phyloP scores from a whole-genome alignment of 1,140 invertebrate species.

The Sycobia sp. region DNA sequence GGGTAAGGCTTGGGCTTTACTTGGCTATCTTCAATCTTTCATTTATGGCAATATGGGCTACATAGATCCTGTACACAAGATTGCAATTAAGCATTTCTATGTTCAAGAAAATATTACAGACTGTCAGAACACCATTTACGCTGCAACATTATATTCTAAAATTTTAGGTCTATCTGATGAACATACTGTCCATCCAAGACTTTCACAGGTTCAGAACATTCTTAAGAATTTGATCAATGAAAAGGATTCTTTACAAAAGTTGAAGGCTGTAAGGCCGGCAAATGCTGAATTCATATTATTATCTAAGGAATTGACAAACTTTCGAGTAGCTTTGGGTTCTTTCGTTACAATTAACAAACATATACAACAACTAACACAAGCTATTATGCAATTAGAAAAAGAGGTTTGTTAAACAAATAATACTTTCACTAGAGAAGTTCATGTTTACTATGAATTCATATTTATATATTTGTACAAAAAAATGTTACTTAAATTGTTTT shows the following conservation, averaged over 20 bases:
- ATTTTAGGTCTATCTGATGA: conserved; percentile 36
- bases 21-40: conserved; percentile 56
- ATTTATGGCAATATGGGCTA: conserved; percentile 57
- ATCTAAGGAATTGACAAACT: conserved; percentile 47
- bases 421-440: neutral
- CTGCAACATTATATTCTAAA: conserved; percentile 41
- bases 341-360: conserved; percentile 41
- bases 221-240: conserved; percentile 41
- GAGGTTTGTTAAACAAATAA: conserved; percentile 16
- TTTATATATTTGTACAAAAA: neutral
- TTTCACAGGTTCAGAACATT: conserved; percentile 34
- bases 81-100: conserved; percentile 70
- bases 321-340: conserved; percentile 41
- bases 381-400: conserved; percentile 2
- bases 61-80: conserved; percentile 79
- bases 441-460: neutral
- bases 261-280: conserved; percentile 64
- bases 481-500: neutral
- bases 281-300: conserved; percentile 63
- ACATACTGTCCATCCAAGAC: conserved; percentile 34
- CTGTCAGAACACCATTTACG: conserved; percentile 42
- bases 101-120: conserved; percentile 68
- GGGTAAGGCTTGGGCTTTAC: conserved; percentile 52
- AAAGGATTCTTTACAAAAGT: conserved; percentile 37
- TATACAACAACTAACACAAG: conserved; percentile 18